phyloP scores from a whole-genome alignment of 2,797 vertebrate genomes.

The Paedocypris micromegethes region DNA sequence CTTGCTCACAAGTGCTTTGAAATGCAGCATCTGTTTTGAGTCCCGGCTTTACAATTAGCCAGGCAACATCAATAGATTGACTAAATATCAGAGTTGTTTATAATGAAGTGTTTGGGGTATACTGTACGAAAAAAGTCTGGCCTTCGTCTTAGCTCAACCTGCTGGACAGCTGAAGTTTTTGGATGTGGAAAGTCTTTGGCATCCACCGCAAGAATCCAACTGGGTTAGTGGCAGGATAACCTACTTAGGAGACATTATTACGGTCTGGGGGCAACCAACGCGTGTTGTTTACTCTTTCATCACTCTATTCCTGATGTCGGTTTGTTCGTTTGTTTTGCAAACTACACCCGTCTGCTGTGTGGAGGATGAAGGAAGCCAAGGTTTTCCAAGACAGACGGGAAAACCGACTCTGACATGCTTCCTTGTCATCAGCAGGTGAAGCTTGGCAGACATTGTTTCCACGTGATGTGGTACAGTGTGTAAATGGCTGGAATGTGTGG shows the following conservation, averaged over 20 bases:
- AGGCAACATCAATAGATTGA: conserved; percentile 78
- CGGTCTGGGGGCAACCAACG: conserved; percentile 70
- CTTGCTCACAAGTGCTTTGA: conserved; percentile 75
- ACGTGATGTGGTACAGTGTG: background rate
- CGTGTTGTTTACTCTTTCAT: conserved; percentile 77
- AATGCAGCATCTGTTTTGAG: conserved; percentile 81
- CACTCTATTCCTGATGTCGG: conserved; percentile 68
- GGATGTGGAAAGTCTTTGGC: background rate
- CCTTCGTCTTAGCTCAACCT: conserved; percentile 20
- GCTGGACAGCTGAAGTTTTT: conserved; percentile 15
- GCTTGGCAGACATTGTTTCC: conserved; percentile 14
- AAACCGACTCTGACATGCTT: conserved; percentile 61
- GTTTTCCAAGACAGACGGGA: conserved; percentile 59
- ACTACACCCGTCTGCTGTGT: conserved; percentile 72
- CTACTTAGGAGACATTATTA: conserved; percentile 68
- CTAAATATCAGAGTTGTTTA: conserved; percentile 70
- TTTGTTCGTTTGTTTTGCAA: conserved; percentile 80
- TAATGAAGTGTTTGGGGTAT: conserved; percentile 68
- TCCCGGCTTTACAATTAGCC: conserved; percentile 77
- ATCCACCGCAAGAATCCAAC: conserved; percentile 58
- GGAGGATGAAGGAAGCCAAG: conserved; percentile 63
- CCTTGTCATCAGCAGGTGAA: conserved; percentile 62
- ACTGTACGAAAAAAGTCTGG: conserved; percentile 23
- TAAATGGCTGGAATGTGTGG: no score
- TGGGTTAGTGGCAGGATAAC: conserved; percentile 64